A percentile compares a stretch with the other conserved stretches of the same genome.
phyloP scores from a whole-genome alignment of 2,797 vertebrate species.

The Streptopelia turtur region DNA sequence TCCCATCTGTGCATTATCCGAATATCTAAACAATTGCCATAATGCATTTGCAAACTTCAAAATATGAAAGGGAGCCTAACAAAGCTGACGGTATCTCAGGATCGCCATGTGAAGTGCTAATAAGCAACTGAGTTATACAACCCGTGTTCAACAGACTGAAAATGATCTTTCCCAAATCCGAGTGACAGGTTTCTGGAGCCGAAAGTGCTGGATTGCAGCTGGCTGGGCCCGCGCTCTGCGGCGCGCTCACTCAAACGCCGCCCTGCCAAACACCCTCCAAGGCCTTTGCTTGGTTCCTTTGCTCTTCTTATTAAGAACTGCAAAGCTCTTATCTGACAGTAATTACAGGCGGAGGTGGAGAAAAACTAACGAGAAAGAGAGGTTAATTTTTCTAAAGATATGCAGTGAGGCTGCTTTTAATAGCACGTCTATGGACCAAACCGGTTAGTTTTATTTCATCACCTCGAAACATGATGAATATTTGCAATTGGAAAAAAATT shows the following conservation, averaged over 20 bases:
- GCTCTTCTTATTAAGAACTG: neutral
- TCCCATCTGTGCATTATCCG: neutral
- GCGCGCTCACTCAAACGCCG: neutral
- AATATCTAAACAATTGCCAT: neutral
- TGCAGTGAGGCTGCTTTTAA: neutral
- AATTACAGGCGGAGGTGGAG: neutral
- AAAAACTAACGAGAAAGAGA: neutral
- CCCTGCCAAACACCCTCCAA: neutral
- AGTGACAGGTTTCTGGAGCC: constrained; percentile 23
- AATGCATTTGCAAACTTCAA: neutral
- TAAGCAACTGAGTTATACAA: constrained; percentile 25
- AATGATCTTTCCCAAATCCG: constrained; percentile 10
- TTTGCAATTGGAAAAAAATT: neutral
- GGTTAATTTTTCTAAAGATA: neutral
- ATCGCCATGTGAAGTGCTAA: neutral
- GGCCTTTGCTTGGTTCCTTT: neutral
- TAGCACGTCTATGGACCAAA: neutral
- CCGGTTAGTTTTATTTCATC: neutral
- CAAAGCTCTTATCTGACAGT: neutral
- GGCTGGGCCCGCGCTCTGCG: neutral
- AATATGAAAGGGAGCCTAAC: neutral
- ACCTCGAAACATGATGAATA: neutral
- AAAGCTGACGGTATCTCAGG: neutral
- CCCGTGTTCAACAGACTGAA: neutral
- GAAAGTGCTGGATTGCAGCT: constrained; percentile 10